Evolutionary conservation across 2,888 invertebrate genomes (phyloP), one percentile per base, ranked within the genome.

Genomic region (Pandemis corylana): DNA sequence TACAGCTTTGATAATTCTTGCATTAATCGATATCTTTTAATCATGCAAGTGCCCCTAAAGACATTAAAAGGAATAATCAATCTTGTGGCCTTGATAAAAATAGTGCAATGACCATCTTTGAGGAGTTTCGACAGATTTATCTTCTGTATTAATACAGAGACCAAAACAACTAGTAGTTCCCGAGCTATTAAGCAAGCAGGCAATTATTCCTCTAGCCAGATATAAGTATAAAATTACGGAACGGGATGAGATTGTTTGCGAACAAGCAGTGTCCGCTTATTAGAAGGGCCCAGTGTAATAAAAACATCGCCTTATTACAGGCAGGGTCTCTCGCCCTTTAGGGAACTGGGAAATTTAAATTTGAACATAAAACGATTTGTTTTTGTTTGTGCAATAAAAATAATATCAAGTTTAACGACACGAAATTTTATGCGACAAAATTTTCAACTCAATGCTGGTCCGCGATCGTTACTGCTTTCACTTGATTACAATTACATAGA

Each of bases 181-280:
- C 79, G 82, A 83, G 79, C 82, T 81, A 86, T 86, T 88, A 83
- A 80, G 81, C 77, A 84, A 80, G 81, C 77, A 82, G 65, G 72
- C 78, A 89, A 86, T 85, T 84, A 87, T 87, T 87, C 81, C 78
- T 80, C 84, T 83, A 84, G 41, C 81, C 81, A 83, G 82, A 88
- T 89, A 87, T 89, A 90, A 87, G 87, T 90, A 88, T 89, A 89
- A 91, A 92, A 92, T 90, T 88, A 89, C 86, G 84, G 83, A 89
- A 87, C 85, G 82, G 84, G 84, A 90, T 87, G 88, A 89, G 87
- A 90, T 90, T 92, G 91, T 91, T 92, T 91, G 92, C 85, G 84
- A 87, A 86, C 89, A 90, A 92, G 93, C 90, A 92, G 86, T 90
- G 90, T 89, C 91, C 91, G 90, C 88, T 90, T 93, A 92, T 92